These are phyloP conservation scores for Apocrypta bakeri DNA, from an alignment of 1,140 invertebrate genomes.

Conservation along the genomic window DNA sequence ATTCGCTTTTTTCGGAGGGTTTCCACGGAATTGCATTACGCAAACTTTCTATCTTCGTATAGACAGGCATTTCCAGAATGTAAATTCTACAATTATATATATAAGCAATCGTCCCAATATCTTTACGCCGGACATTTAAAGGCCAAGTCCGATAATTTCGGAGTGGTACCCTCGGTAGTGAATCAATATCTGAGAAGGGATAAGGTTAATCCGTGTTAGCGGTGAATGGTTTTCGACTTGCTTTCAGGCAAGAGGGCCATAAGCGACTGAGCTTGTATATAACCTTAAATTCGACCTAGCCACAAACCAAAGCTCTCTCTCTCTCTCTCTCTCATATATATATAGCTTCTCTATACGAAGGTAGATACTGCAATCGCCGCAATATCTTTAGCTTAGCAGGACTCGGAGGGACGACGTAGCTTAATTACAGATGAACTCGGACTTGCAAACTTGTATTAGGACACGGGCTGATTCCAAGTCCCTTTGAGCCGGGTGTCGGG, in stretches of 20 bases:
- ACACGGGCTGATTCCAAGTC: neutral
- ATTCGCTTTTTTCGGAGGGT: too few relatives aligned
- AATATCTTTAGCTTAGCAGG: slow-evolving; percentile 32
- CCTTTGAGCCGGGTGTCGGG: neutral
- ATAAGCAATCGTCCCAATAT: neutral
- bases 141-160: neutral
- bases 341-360: neutral
- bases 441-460: neutral
- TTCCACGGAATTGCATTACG: too few relatives aligned
- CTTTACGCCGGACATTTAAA: neutral
- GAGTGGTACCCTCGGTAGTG: neutral
- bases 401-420: slow-evolving; percentile 4
- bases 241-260: neutral
- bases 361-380: neutral
- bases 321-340: neutral
- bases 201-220: slow-evolving; percentile 29
- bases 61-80: too few relatives aligned
- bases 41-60: too few relatives aligned
- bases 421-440: slow-evolving; percentile 7
- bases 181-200: slow-evolving; percentile 31
- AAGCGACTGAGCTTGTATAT: neutral
- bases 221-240: slow-evolving; percentile 1
- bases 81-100: too few relatives aligned
- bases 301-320: neutral
- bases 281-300: slow-evolving; percentile 26